phyloP scores from a whole-genome alignment of 53 echinoderm and acorn worm species.

The Actinopyga echinites region DNA sequence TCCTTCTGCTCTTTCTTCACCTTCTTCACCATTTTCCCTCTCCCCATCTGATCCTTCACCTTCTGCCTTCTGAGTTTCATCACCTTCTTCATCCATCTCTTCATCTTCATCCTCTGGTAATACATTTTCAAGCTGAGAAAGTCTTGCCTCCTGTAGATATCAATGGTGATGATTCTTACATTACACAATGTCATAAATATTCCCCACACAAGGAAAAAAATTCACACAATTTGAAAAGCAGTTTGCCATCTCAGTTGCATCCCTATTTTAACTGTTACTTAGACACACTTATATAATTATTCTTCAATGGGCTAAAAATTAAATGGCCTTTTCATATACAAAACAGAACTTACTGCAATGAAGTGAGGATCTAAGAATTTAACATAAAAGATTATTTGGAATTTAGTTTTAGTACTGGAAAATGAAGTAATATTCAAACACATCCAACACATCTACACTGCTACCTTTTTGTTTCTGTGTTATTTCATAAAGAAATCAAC shows the following conservation, averaged over 20 bases:
- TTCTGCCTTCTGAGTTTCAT: slow-evolving; percentile 62
- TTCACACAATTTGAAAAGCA: background rate
- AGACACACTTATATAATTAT: too few species aligned
- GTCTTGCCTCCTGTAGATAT: slow-evolving; percentile 70
- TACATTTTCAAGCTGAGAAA: slow-evolving; percentile 88
- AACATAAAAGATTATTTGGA: too few species aligned
- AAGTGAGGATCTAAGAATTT: too few species aligned
- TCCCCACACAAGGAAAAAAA: background rate
- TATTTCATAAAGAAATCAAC: too few species aligned
- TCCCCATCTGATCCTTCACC: slow-evolving; percentile 56
- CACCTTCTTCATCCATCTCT: slow-evolving; percentile 65
- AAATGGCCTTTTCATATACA: too few species aligned
- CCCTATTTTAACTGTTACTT: too few species aligned
- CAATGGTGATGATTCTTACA: background rate
- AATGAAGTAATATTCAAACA: too few species aligned
- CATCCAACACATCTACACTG: too few species aligned
- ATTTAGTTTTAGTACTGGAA: too few species aligned
- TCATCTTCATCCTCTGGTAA: slow-evolving; percentile 93
- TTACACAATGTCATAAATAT: background rate
- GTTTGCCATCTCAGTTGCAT: background rate
- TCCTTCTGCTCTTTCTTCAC: slow-evolving; percentile 24
- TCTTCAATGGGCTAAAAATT: too few species aligned
- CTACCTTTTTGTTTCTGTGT: too few species aligned
- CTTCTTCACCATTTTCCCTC: slow-evolving; percentile 36
- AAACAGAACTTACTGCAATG: too few species aligned